These are phyloP conservation scores for Cydia splendana DNA, from an alignment of 1,140 invertebrate genomes.

Conservation along the genomic window DNA sequence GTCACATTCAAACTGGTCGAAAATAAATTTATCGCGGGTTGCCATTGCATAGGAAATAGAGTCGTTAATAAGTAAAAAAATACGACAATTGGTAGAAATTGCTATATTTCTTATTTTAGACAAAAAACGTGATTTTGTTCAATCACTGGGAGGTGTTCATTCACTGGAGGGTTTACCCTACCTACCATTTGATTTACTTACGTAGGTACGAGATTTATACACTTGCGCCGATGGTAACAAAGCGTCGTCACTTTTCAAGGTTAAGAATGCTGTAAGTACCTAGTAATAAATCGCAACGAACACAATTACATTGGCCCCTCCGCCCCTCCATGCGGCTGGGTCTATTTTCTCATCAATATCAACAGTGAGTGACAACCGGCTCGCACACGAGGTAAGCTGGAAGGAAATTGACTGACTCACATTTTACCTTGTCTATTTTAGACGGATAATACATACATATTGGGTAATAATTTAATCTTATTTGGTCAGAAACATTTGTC, in stretches of 20 bases:
- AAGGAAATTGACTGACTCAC: not conserved
- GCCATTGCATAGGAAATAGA: too few relatives aligned
- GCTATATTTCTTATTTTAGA: too few relatives aligned
- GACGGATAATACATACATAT: too few relatives aligned
- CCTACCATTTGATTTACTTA: not conserved
- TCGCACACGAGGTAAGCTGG: not conserved
- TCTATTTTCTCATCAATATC: slow-evolving; percentile 14
- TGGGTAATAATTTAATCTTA: too few relatives aligned
- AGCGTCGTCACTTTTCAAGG: slow-evolving; percentile 17
- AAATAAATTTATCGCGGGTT: too few relatives aligned
- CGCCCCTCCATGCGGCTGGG: not conserved
- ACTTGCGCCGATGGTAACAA: not conserved
- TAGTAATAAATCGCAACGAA: slow-evolving; percentile 21
- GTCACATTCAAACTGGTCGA: too few relatives aligned
- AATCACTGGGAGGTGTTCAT: too few relatives aligned
- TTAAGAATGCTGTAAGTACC: slow-evolving; percentile 1
- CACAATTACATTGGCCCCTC: slow-evolving; percentile 11
- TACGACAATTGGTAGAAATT: too few relatives aligned
- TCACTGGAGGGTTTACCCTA: too few relatives aligned
- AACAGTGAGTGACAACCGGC: not conserved
- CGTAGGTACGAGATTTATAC: not conserved
- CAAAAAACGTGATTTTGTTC: too few relatives aligned
- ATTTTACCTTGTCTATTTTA: not conserved
- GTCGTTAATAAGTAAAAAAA: too few relatives aligned
- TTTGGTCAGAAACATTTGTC: too few relatives aligned